Base-by-base conservation (phyloP, 2,888 invertebrate species). In the Orthonychiurus folsomi region DNA sequence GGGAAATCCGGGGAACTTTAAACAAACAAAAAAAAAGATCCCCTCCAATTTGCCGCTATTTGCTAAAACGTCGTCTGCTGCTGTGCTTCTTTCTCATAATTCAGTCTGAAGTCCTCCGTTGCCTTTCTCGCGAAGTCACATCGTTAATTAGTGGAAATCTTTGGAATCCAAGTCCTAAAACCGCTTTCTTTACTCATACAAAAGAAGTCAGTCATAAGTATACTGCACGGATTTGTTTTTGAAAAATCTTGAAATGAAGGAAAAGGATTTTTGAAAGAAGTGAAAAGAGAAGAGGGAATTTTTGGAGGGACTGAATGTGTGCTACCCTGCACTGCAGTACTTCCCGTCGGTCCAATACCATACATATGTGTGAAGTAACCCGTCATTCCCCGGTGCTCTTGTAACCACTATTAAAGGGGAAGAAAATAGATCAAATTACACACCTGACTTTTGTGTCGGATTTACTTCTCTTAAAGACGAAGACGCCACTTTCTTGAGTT, bases 81-180 rank as follows among this genome's bases (percentile, higher is more conserved):
- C n/a, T n/a, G n/a, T n/a, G n/a, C n/a, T n/a, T n/a, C n/a, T 37
- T 37, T 37, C 37, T 37, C 37, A 37, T 37, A 5, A n/a, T 37
- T 37, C 37, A 37, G 37, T 37, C 37, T 37, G 37, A n/a, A 37
- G 37, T 37, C 37, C 37, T 37, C 37, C 37, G 37, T 37, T 37
- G 37, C 37, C 37, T 37, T 37, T 37, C 37, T 37, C 37, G 37
- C 15, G 37, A n/a, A n/a, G n/a, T n/a, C n/a, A n/a, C n/a, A n/a
- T n/a, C n/a, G n/a, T n/a, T 21, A 50, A 21, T 20, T n/a, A 50
- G 50, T 28, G 37, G 24, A 12, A 26, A 23, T 18, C 37, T 18
- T n/a, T 48, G 21, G 48, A 50, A 59, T 15, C 12, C 48, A 21
- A 18, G 59, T 24, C 25, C n/a, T 48, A 23, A n/a, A n/a, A n/a